These are phyloP conservation scores for Amphiprion percula DNA, from an alignment of 2,113 vertebrate species.

Conservation along the genomic window DNA sequence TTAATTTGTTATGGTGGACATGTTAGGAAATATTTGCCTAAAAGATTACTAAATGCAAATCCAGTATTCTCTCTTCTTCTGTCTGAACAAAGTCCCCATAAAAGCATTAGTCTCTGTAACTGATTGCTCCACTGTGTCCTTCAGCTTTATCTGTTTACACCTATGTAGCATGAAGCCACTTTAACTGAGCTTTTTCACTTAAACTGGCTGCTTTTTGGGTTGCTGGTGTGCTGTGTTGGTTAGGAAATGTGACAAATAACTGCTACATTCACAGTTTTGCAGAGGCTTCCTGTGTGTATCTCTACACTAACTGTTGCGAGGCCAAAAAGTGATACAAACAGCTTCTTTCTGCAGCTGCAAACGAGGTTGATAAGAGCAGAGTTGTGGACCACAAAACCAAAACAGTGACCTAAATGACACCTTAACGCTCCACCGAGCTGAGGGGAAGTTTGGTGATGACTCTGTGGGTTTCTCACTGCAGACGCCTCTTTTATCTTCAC, in stretches of 20 bases:
- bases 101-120: not conserved
- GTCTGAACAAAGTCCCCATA: not conserved
- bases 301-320: conserved; percentile 5
- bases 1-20: too few species aligned
- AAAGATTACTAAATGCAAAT: too few species aligned
- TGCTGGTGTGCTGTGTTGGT: not conserved
- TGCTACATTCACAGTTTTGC: not conserved
- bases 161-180: not conserved
- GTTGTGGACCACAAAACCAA: not conserved
- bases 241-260: not conserved
- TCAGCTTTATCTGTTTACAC: not conserved
- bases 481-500: not conserved
- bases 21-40: too few species aligned
- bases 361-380: not conserved
- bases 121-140: not conserved
- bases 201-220: not conserved
- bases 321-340: not conserved
- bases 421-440: not conserved
- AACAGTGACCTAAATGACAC: not conserved
- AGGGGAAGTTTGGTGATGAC: not conserved
- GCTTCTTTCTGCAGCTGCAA: not conserved
- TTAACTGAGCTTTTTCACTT: not conserved
- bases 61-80: not conserved
- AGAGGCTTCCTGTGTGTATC: conserved; percentile 1
- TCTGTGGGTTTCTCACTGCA: not conserved